These are phyloP conservation scores for Upupa epops DNA, from an alignment of 2,113 vertebrate species.

Conservation along the genomic window DNA sequence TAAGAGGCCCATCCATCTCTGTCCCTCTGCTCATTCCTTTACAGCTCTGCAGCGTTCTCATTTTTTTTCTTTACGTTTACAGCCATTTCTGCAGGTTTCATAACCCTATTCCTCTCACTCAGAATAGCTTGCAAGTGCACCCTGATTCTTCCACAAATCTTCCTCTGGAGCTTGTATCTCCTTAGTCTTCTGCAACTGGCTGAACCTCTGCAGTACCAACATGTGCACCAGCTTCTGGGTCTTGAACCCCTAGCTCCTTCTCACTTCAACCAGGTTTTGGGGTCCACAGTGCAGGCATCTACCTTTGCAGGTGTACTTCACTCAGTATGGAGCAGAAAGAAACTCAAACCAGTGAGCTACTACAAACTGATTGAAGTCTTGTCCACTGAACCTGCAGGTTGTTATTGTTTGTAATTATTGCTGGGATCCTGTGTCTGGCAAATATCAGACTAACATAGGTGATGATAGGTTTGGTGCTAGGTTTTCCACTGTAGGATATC, in stretches of 20 bases:
- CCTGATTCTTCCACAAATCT: conserved; percentile 32
- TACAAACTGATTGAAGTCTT: neutral
- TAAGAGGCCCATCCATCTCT: conserved; percentile 54
- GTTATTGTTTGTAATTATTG: neutral
- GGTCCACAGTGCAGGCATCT: neutral
- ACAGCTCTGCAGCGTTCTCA: neutral
- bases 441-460: neutral
- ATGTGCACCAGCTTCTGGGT: rapidly evolving
- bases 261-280: neutral
- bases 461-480: neutral
- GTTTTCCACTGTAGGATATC: neutral
- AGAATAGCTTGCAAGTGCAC: neutral
- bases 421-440: neutral
- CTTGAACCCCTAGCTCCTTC: neutral
- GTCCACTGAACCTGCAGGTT: neutral
- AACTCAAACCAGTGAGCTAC: neutral
- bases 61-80: conserved; percentile 48
- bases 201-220: neutral
- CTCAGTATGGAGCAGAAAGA: neutral
- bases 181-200: neutral
- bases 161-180: neutral
- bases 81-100: conserved; percentile 36
- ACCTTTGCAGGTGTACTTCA: neutral
- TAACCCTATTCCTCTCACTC: conserved; percentile 37
- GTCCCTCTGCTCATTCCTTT: conserved; percentile 27